These are phyloP conservation scores for human (Homo sapiens) DNA, from an alignment of 2,113 vertebrate species.

Conservation along the genomic window DNA sequence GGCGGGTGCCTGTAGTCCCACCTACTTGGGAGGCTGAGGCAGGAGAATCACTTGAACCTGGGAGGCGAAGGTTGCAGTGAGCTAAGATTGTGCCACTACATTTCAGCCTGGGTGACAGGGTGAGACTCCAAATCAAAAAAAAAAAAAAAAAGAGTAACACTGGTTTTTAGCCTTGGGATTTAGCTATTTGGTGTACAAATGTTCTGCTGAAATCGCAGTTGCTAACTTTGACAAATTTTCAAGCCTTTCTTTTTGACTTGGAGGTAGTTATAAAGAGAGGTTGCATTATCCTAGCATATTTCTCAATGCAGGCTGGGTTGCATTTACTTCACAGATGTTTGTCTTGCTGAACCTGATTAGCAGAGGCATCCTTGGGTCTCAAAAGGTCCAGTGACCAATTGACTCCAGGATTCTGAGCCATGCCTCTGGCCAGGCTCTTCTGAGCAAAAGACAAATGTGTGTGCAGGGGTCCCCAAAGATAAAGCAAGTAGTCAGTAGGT, in stretches of 20 bases:
- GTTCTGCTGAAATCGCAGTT: neutral
- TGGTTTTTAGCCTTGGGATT: neutral
- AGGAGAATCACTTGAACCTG: too few relatives aligned
- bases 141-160: too few relatives aligned
- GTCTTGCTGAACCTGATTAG: neutral
- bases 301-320: neutral
- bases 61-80: too few relatives aligned
- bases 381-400: neutral
- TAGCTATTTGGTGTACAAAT: neutral
- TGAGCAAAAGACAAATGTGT: neutral
- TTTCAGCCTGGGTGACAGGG: too few relatives aligned
- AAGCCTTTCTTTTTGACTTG: neutral
- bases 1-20: too few relatives aligned
- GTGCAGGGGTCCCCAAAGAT: neutral
- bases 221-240: neutral
- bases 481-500: neutral
- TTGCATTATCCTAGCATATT: neutral
- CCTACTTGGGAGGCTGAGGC: too few relatives aligned
- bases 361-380: neutral
- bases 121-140: too few relatives aligned
- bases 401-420: neutral
- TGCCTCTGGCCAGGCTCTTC: neutral
- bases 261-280: neutral
- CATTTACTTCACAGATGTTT: neutral
- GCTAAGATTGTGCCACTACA: too few relatives aligned